Conservation (phyloP, 2,888 invertebrate species). For the Lasioglossum villosulum region DNA sequence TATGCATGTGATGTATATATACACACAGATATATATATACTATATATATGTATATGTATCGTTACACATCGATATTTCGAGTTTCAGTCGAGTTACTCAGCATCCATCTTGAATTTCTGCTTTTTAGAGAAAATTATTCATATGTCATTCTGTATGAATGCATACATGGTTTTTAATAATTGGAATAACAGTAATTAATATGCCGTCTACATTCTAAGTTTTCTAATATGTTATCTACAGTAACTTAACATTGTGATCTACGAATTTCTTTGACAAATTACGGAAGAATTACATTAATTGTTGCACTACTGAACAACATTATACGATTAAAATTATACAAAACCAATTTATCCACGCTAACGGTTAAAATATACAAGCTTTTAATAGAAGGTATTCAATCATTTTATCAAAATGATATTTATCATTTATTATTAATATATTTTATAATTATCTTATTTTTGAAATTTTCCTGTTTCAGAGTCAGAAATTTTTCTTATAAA, state of each 20-base stretch:
- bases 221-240: slow-evolving; percentile 2
- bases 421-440: slow-evolving; percentile 25
- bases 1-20: too few species aligned
- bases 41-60: neutral
- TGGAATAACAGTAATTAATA: slow-evolving; percentile 3
- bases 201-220: neutral
- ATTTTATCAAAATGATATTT: neutral
- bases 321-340: neutral
- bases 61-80: slow-evolving; percentile 59
- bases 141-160: slow-evolving; percentile 18
- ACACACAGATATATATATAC: neutral
- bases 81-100: slow-evolving; percentile 52
- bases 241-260: neutral
- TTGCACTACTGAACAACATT: neutral
- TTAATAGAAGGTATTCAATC: neutral
- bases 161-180: slow-evolving; percentile 14
- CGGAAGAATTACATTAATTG: slow-evolving; percentile 28
- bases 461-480: neutral
- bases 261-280: slow-evolving; percentile 31
- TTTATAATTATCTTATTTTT: slow-evolving; percentile 1
- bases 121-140: slow-evolving; percentile 42
- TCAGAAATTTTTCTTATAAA: neutral
- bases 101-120: slow-evolving; percentile 54
- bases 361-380: neutral
- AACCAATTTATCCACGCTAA: neutral